A percentile compares a stretch with the other conserved stretches of the same genome.
phyloP scores from a whole-genome alignment of 2,797 vertebrate genomes.

The Onychomys torridus region DNA sequence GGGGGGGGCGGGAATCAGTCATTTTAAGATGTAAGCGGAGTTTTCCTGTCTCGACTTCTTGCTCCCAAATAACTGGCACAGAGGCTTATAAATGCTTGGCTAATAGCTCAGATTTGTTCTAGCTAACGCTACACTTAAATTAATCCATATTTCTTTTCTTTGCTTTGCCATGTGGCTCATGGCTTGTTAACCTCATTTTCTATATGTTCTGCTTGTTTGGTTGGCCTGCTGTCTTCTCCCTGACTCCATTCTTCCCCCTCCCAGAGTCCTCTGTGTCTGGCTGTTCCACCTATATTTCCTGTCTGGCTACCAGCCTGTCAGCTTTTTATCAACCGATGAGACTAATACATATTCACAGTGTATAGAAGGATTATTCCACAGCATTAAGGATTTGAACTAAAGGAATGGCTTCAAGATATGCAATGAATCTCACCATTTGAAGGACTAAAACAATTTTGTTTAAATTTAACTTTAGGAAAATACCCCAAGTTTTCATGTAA shows the following conservation, averaged over 20 bases:
- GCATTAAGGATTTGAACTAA: background rate
- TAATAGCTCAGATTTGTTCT: background rate
- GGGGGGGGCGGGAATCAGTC: background rate
- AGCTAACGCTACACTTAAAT: background rate
- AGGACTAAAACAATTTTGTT: background rate
- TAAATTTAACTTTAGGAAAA: conserved; percentile 26
- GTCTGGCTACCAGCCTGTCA: background rate
- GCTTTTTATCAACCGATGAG: background rate
- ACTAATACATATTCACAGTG: background rate
- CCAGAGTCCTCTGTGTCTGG: background rate
- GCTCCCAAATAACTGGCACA: background rate
- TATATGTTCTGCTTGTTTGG: background rate
- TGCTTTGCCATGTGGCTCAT: background rate
- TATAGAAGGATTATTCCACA: background rate
- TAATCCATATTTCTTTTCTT: background rate
- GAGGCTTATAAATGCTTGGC: background rate
- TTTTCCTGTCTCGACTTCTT: background rate
- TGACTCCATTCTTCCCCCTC: background rate
- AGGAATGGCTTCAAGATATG: background rate
- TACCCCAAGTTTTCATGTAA: background rate
- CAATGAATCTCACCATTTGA: background rate
- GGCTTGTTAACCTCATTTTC: background rate
- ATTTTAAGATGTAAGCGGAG: background rate
- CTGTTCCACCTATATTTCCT: background rate
- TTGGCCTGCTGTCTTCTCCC: background rate